Evolutionary conservation across 1,140 invertebrate genomes (phyloP), one percentile per base, ranked within the genome.

Genomic region (Helicoverpa zea): DNA sequence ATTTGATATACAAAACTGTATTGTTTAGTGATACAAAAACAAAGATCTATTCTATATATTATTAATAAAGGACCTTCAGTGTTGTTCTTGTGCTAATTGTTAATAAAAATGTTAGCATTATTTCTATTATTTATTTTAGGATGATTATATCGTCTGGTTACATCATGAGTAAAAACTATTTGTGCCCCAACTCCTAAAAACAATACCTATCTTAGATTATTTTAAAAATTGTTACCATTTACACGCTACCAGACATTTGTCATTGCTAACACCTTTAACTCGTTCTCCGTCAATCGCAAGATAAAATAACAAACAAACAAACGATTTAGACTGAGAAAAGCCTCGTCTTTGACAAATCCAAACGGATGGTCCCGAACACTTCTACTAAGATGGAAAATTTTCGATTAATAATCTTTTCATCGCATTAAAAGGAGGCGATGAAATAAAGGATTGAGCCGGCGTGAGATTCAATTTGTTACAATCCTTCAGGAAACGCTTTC

Each of bases 391-490:
- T 84, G 84, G 86, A 81, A 86, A 90, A 89, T 89, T 90, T 91
- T 89, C 89, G 86, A 91, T 92, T 93, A 92, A 92, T 93, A 93
- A 92, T 87, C 87, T 90, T 87, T 88, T 91, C 85, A 82, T 88
- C 83, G 87, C 85, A 90, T 91, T 91, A 91, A 88, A 80, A 82
- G 82, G 78, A 88, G 75, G 85, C 87, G 87, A 88, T 89, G 87
- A 91, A 92, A 92, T 90, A 92, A 92, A 91, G 89, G 90, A 89
- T 91, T 92, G 89, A 89, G 84, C 84, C 79, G 85, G 89, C 90
- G 91, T 91, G 85, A 91, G 89, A 94, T 92, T 90, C 91, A 93
- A 92, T 94, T 94, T 92, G 87, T 90, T 90, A 92, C 86, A 90
- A 90, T 91, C 88, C 87, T 91, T 84, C 79, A 90, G 87, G 87